phyloP scores from a whole-genome alignment of 2,797 vertebrate genomes.

The Moxostoma hubbsi region DNA sequence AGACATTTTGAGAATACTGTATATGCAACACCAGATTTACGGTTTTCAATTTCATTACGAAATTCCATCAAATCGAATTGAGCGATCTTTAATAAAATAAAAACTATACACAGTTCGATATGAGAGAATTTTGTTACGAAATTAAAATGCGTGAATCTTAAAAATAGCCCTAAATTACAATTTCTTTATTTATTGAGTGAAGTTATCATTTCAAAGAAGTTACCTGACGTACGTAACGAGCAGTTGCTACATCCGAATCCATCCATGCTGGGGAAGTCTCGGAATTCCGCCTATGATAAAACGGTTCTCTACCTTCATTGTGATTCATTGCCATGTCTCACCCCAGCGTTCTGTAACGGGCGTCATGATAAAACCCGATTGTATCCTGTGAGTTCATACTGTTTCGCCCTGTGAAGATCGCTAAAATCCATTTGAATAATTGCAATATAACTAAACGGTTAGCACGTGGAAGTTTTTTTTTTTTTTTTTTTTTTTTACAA shows the following conservation, averaged over 20 bases:
- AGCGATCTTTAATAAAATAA: too few relatives aligned
- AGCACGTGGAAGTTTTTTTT: too few relatives aligned
- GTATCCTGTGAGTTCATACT: background rate
- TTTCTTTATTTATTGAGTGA: background rate
- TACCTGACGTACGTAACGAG: conserved; percentile 33
- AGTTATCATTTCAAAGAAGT: background rate
- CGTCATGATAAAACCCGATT: conserved; percentile 7
- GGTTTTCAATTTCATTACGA: too few relatives aligned
- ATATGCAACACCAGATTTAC: background rate
- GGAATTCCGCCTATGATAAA: conserved; percentile 9
- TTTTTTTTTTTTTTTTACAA: too few relatives aligned
- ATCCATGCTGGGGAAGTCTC: conserved; percentile 33
- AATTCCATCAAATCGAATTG: too few relatives aligned
- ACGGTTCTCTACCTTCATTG: conserved; percentile 23
- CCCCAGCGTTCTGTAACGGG: conserved; percentile 3
- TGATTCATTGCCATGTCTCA: conserved; percentile 37
- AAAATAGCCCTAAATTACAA: too few relatives aligned
- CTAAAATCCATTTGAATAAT: background rate
- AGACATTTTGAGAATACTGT: background rate
- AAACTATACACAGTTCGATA: too few relatives aligned
- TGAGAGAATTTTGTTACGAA: too few relatives aligned
- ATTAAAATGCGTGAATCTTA: too few relatives aligned
- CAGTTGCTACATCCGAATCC: conserved; percentile 17
- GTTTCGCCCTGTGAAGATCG: background rate
- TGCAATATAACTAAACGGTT: background rate